Base-by-base conservation (phyloP, 2,113 vertebrate species). In the Grantiella picta region DNA sequence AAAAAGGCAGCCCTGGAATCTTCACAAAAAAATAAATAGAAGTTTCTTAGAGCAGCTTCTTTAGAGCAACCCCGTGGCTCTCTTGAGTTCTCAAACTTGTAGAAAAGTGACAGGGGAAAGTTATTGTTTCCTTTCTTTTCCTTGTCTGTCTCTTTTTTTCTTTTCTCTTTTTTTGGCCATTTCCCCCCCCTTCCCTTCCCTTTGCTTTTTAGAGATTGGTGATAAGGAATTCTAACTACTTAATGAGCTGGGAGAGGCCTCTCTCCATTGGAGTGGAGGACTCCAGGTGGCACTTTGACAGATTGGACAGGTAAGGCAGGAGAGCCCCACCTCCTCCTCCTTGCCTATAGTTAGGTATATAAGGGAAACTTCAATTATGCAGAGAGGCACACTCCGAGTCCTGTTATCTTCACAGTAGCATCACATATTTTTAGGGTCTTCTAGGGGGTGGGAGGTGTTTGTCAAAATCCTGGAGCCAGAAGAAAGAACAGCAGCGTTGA, bases 401-500 rank as follows among this genome's bases (percentile, higher is more conserved):
- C 98, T 97, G 97, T 98, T 98, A 97, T 98, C 97, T 97, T 97
- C 98, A 93, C 88, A 97, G 97, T 96, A 98, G 97, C 98, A 96
- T 97, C 95, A 72, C 95, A 70, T 97, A 89, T 72, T 98, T 96
- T 97, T 88, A 97, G 97, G 97, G 98, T 98, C 97, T 98, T 97
- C 95, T 96, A 98, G 96, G 97, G 98, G 98, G 97, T 98, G 98
- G 98, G 99, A 98, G 98, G 98, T 98, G 98, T 98, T 98, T 98
- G 97, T 97, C 97, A 98, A 98, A 99, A 99, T 97, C 98, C 99
- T 99, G 99, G 99, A 99, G 98, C 98, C 99, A 98, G 99, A 99
- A 98, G 99, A 99, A 97, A 99, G 99, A 98, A 99, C 99, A 98
- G 98, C 98, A 97, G 98, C 98, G 97, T 98, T 99, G 98, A 99